Conservation (phyloP, 30 jellyfish, hydroid and myxozoan species). For the Hydra vulgaris region DNA sequence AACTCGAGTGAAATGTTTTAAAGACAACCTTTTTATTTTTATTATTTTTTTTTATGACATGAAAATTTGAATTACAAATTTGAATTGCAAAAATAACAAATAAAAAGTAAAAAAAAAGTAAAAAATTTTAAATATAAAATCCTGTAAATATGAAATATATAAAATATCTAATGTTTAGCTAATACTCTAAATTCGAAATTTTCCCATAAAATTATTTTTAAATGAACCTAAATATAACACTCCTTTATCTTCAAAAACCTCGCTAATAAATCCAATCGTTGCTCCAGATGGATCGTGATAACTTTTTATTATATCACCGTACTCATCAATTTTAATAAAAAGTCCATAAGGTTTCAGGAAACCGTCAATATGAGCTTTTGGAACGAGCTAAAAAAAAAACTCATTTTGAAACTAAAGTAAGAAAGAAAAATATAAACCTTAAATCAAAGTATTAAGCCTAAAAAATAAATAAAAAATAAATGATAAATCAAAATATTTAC, state of each 20-base stretch:
- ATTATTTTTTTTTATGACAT: too few species aligned
- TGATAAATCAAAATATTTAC: too few species aligned
- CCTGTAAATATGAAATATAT: too few species aligned
- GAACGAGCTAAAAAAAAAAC: constrained; percentile 50
- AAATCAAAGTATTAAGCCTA: too few species aligned
- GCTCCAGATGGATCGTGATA: constrained; percentile 85
- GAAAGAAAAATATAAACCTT: too few species aligned
- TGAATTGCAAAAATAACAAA: too few species aligned
- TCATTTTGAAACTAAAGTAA: not conserved
- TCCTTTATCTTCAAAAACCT: constrained; percentile 72
- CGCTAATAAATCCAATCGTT: constrained; percentile 58
- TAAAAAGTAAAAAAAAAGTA: too few species aligned
- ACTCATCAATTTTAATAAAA: constrained; percentile 56
- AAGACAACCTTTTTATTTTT: too few species aligned
- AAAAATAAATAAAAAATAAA: too few species aligned
- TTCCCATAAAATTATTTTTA: constrained; percentile 63
- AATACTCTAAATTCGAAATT: constrained; percentile 25
- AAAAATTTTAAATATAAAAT: too few species aligned
- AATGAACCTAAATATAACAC: constrained; percentile 81
- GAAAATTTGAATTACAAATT: too few species aligned
- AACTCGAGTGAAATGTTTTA: too few species aligned
- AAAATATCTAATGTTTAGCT: not conserved
- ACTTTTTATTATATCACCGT: constrained; percentile 67
- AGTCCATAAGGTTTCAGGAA: constrained; percentile 74
- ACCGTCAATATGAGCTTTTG: constrained; percentile 57